Evolutionary conservation across 2,113 vertebrate species (phyloP), one percentile per base, ranked within the genome.

Genomic region (Gila orcuttii): DNA sequence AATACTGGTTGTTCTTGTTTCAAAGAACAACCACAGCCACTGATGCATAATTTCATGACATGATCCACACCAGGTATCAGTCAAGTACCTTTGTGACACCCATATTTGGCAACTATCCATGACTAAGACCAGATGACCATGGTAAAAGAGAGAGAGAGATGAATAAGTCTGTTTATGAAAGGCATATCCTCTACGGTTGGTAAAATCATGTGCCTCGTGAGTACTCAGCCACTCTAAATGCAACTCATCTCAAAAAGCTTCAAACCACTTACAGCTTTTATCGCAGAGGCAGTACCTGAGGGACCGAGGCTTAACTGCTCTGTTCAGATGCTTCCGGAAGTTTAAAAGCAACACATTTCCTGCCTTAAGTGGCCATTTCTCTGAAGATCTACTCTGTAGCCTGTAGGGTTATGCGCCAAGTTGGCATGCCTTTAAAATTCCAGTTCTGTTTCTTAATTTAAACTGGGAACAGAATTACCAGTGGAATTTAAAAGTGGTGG

Each of bases 191-290:
- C 47, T 21, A 59, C 25, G 62, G 50, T 52, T 83, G 45, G 68
- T 64, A 45, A 84, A 82, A 82, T 76, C 57, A 71, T 47, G 21
- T 45, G 50, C 39, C 60, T 84, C 47, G 2, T 68, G 71, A 60
- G 59, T 62, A 2, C 25, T 83, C 60, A 28, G 69, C 77, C 82
- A 68, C 17, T 86, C 59, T 76, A 84, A 84, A 81, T 77, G 85
- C 45, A 52, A 62, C 68, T 23, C 78, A 68, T 28, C 77, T 73
- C 57, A 83, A 62, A 87, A 87, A 89, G 75, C 83, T 86, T 82
- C 62, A 62, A 73, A 80, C 64, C 74, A 87, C 86, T 86, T 79
- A 87, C 64, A 74, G 79, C 82, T 84, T 84, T 84, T 86, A 79
- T 85, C 78, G 15, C 76, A 69, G 82, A 71, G 31, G 57, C 62